A percentile compares a stretch with the other conserved stretches of the same genome.
phyloP scores from a whole-genome alignment of 2,888 invertebrate species.

The Hyposoter dolosus region DNA sequence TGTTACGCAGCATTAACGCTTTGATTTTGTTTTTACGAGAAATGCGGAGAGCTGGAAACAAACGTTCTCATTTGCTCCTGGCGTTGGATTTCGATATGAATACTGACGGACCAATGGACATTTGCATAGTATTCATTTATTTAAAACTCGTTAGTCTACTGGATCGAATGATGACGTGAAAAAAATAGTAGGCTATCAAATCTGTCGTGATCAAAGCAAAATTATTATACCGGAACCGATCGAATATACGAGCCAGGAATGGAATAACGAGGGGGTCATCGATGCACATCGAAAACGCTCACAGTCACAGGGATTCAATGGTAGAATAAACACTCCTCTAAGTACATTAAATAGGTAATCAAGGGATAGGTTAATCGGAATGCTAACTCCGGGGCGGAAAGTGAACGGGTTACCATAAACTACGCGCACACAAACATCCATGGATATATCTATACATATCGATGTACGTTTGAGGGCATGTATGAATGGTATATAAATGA shows the following conservation, averaged over 20 bases:
- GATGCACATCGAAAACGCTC: neutral
- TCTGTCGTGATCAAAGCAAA: neutral
- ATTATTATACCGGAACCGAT: neutral
- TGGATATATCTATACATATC: neutral
- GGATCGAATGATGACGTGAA: neutral
- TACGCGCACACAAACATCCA: neutral
- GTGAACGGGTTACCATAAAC: constrained; percentile 15
- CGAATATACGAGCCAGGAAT: constrained; percentile 1
- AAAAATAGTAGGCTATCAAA: neutral
- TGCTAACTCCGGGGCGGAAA: constrained; percentile 52
- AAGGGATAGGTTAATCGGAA: constrained; percentile 75
- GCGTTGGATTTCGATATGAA: neutral
- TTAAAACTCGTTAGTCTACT: neutral
- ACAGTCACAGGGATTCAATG: neutral
- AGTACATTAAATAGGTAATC: constrained; percentile 76
- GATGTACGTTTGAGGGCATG: neutral
- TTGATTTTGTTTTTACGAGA: neutral
- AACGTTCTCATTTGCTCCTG: neutral
- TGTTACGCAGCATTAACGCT: neutral
- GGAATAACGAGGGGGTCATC: neutral
- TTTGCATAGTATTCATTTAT: neutral
- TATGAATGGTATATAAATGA: constrained; percentile 20
- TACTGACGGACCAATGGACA: neutral
- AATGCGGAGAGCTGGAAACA: neutral
- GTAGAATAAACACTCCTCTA: constrained; percentile 24